Evolutionary conservation across 2,113 vertebrate genomes (phyloP), one percentile per base, ranked within the genome.

Genomic region (Alethe castanea): DNA sequence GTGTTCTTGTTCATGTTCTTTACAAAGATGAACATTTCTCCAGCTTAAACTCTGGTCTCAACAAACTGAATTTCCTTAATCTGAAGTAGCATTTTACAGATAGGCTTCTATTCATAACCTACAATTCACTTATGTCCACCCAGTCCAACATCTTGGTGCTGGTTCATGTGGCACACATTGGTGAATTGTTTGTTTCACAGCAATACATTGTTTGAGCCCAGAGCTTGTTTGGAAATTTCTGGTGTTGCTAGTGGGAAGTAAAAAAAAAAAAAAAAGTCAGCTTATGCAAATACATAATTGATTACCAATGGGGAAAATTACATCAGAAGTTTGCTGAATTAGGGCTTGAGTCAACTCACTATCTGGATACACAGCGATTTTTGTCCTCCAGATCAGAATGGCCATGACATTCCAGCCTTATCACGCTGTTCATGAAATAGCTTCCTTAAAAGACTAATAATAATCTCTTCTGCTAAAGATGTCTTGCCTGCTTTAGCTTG

Each of bases 371-470:
- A 14, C 23, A 44, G 66, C 40, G 81, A 76, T 47, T 92, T 85
- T 90, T 95, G 88, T 86, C 25, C 69, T 88, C 52, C 0, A 3
- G 40, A 77, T 83, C 82, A 88, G 67, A 94, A 83, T 53, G 93
- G 40, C 85, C n/a, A 6, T 83, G 93, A 67, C 67, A 81, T 95
- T 87, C 73, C 53, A 91, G 29, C 47, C 71, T 95, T 96, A 93
- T 93, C 80, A 60, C n/a, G 38, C 29, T 54, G 29, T 31, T 86
- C 71, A 59, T 83, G 10, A 67, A 90, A 77, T 60, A 93, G 38
- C 76, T 92, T 97, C 95, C 90, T 95, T 92, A 86, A 83, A 88
- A 88, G 31, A 74, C 90, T 88, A 86, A 71, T 84, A 92, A 83
- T 85, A 95, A 66, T 88, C 88, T 86, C 54, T 38, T 52, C 72